Conservation (phyloP, 2,888 invertebrate genomes). For the Omphaloscelis lunosa region DNA sequence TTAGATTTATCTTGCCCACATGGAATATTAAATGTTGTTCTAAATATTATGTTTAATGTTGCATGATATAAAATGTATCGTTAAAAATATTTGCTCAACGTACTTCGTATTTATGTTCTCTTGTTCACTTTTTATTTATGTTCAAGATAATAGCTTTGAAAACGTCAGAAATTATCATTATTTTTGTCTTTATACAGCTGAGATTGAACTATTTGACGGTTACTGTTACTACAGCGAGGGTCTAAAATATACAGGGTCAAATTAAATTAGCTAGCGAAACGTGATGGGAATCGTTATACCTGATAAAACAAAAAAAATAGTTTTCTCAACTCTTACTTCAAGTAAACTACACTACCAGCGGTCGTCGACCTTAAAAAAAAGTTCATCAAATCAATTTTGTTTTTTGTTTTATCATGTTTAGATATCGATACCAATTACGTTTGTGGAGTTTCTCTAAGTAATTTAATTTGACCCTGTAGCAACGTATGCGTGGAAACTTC, state of each 20-base stretch:
- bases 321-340: not conserved
- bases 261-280: no score
- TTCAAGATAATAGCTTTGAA: not conserved
- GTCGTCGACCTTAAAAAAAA: not conserved
- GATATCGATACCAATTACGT: not conserved
- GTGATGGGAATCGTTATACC: no score
- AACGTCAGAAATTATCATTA: not conserved
- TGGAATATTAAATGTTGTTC: conserved; percentile 16
- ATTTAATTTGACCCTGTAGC: not conserved
- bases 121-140: not conserved
- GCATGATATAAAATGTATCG: not conserved
- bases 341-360: not conserved
- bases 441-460: not conserved
- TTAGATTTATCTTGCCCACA: conserved; percentile 21
- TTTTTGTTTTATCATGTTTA: not conserved
- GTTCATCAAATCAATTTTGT: not conserved
- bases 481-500: not conserved
- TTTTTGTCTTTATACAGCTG: not conserved
- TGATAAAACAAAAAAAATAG: no score
- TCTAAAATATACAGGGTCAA: not conserved
- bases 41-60: conserved; percentile 4
- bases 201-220: not conserved
- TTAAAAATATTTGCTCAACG: not conserved
- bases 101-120: not conserved
- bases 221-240: not conserved